Evolutionary conservation across 37 sponge, comb jelly and placozoan genomes (phyloP), one percentile per base, ranked within the genome.

Genomic region (Amphimedon queenslandica): DNA sequence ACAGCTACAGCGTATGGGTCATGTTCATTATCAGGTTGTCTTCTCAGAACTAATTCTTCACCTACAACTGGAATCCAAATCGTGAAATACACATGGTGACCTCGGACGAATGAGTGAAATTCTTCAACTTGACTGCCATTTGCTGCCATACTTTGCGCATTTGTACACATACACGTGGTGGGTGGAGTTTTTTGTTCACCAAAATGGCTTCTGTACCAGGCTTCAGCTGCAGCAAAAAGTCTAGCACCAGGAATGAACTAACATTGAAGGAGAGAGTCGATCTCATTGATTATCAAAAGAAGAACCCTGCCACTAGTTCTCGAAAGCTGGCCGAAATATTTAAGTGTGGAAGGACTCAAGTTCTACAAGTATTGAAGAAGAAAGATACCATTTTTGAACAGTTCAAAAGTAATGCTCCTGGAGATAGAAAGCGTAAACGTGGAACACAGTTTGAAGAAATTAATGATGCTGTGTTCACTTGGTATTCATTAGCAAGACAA

Each of bases 301-400:
- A 61, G 57, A 42, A 36, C 25, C 70, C 70, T 42, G 70, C 33
- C 11, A 37, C 73, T 72, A 23, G 23, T 3, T 20, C 40, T 28
- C 8, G 41, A 20, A 28, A 42, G 35, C 21, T 71, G 6, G 38
- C 25, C 6, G 16, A 13, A 18, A 13, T 47, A 2, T 74, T 74
- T 56, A 23, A 37, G 1, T 58, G 63, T 74, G 74, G 74, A 4
- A 57, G 37, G 58, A 74, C 74, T 6, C 74, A 58, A 32, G 37
- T 74, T 58, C 40, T 37, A 1, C 35, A 10, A 11, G 37, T 37
- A 3, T 20, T 58, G 2, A 23, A 37, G 16, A 18, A 38, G 13
- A 57, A 20, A 11, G 38, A 61, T 1, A 38, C 32, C 28, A 40
- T 6, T 23, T 74, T 40, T 5, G 57, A 4, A 41, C 53, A 47